Conservation (phyloP, 2,888 invertebrate genomes). For the Abrostola triplasia region DNA sequence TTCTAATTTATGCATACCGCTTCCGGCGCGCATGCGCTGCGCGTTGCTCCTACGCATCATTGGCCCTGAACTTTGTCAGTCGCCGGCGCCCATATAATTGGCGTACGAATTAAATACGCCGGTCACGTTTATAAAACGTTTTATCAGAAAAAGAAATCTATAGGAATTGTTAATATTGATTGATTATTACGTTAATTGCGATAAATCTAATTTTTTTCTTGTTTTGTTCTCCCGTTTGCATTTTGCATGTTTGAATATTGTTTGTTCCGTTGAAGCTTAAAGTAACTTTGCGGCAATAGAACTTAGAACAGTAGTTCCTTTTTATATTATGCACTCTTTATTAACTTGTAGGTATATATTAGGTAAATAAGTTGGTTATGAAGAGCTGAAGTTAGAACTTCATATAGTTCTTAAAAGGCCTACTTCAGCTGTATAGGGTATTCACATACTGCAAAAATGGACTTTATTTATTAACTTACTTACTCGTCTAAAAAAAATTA, state of each 20-base stretch:
- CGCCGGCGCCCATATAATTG: slow-evolving; percentile 16
- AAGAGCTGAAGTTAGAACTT: too few species aligned
- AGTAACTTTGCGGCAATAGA: background rate
- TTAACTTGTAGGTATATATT: too few species aligned
- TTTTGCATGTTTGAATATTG: background rate
- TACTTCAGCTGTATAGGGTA: too few species aligned
- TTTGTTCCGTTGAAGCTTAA: background rate
- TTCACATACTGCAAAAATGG: too few species aligned
- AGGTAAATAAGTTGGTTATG: too few species aligned
- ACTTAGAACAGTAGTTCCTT: too few species aligned
- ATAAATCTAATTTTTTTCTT: background rate
- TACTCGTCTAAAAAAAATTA: too few species aligned
- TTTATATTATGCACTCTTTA: too few species aligned
- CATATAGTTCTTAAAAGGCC: too few species aligned
- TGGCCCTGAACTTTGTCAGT: slow-evolving; percentile 39
- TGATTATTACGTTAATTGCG: background rate
- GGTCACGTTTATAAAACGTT: slow-evolving; percentile 17
- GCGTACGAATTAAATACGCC: slow-evolving; percentile 22
- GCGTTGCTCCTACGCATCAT: slow-evolving; percentile 23
- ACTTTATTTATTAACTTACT: too few species aligned
- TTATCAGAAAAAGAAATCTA: slow-evolving; percentile 4
- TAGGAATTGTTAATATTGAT: slow-evolving; percentile 5
- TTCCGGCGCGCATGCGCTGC: slow-evolving; percentile 15
- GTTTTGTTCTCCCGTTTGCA: background rate
- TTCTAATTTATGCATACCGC: slow-evolving; percentile 11